These are phyloP conservation scores for Eristalinus sepulchralis DNA, from an alignment of 2,888 invertebrate species.

Conservation along the genomic window DNA sequence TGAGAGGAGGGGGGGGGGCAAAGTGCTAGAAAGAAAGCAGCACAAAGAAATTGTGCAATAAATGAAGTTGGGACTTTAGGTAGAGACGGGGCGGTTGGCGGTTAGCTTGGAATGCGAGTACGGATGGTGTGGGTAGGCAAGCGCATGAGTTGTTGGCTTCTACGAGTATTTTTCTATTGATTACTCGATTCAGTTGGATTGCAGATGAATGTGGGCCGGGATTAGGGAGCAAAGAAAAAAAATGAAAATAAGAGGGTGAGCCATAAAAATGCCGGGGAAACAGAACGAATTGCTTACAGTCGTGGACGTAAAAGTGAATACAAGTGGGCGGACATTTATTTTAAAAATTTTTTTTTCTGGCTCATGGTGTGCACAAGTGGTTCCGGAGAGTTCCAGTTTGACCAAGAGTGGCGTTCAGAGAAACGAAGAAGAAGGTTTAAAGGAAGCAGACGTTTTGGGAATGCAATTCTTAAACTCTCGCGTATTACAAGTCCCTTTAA, in stretches of 20 bases:
- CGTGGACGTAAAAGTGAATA: not conserved
- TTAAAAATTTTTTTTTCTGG: too few relatives aligned
- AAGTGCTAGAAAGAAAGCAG: not conserved
- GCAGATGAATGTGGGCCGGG: not conserved
- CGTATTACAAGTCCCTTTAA: too few relatives aligned
- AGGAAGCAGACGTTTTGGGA: too few relatives aligned
- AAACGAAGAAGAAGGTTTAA: too few relatives aligned
- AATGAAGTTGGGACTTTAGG: not conserved
- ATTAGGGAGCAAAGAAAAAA: not conserved
- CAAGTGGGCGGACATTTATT: not conserved
- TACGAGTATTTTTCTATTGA: conserved; percentile 35
- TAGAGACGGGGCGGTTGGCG: not conserved
- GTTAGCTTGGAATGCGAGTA: not conserved
- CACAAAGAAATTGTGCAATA: conserved; percentile 14
- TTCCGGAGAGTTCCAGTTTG: too few relatives aligned
- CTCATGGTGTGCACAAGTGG: too few relatives aligned
- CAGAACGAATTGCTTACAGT: conserved; percentile 4
- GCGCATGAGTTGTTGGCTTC: conserved; percentile 1
- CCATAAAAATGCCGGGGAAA: not conserved
- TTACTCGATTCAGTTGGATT: conserved; percentile 26
- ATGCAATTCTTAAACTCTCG: too few relatives aligned
- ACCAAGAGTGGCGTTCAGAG: too few relatives aligned
- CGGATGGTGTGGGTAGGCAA: not conserved
- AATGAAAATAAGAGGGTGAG: not conserved
- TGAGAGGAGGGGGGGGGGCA: not conserved